Conservation (phyloP, 2,888 invertebrate species). For the Oxyteleia sp. region DNA sequence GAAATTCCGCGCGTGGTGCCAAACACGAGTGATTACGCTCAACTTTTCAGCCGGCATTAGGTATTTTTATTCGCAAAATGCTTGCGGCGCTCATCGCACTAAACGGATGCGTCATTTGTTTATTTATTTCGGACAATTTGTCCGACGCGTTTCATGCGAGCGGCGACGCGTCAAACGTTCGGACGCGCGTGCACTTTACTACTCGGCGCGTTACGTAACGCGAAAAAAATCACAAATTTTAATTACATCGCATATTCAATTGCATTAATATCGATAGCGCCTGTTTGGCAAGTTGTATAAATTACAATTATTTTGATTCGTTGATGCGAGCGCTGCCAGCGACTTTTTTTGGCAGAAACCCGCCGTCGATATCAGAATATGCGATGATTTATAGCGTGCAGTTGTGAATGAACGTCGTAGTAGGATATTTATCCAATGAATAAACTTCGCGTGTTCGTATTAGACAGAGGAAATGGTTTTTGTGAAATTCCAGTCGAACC, state of each 20-base stretch:
- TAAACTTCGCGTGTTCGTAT: conserved; percentile 12
- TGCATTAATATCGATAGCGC: conserved; percentile 8
- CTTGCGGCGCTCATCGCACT: conserved; percentile 9
- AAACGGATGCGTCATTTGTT: conserved; percentile 41
- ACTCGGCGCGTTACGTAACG: conserved; percentile 5
- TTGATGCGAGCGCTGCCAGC: conserved; percentile 8
- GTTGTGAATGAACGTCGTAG: conserved; percentile 49
- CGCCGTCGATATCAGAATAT: conserved; percentile 20
- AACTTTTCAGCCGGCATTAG: conserved; percentile 19
- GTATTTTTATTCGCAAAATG: conserved; percentile 34
- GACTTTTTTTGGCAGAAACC: conserved; percentile 30
- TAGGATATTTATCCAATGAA: conserved; percentile 34
- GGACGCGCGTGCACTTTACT: background rate
- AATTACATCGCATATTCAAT: conserved; percentile 13
- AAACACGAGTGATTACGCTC: conserved; percentile 22
- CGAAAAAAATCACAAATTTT: conserved; percentile 14
- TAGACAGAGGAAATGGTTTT: no score
- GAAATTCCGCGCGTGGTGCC: conserved; percentile 71
- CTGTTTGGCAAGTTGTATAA: conserved; percentile 38
- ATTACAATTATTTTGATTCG: conserved; percentile 50
- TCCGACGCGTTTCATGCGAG: conserved; percentile 8
- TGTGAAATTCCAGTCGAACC: no score
- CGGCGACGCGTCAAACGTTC: background rate
- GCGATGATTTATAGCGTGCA: conserved; percentile 35
- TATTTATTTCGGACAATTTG: conserved; percentile 52